These are phyloP conservation scores for Pristionchus pacificus DNA, from an alignment of 1,140 invertebrate genomes.

Conservation along the genomic window DNA sequence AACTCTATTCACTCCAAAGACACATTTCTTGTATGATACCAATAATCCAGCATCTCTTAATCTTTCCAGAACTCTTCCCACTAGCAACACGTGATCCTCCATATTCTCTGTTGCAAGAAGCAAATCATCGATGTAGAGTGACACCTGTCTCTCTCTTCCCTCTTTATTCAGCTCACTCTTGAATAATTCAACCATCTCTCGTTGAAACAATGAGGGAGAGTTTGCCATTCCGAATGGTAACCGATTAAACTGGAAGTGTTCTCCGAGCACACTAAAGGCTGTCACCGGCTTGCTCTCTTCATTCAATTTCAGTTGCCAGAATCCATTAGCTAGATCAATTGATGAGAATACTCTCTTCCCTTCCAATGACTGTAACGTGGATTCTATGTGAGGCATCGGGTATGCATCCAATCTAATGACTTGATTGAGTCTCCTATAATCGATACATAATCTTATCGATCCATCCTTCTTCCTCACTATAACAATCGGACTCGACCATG, in stretches of 20 bases:
- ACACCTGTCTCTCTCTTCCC: background rate
- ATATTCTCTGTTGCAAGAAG: slow-evolving; percentile 11
- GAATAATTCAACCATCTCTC: slow-evolving; percentile 25
- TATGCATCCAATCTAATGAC: no score
- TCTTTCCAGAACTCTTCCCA: background rate
- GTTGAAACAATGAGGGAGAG: slow-evolving; percentile 18
- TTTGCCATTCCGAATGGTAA: background rate
- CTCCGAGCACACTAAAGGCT: background rate
- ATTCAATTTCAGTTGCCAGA: no score
- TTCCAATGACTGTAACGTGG: no score
- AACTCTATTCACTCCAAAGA: background rate
- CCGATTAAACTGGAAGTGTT: background rate
- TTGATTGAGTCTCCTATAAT: no score
- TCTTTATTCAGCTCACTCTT: background rate
- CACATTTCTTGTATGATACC: slow-evolving; percentile 6
- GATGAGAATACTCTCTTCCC: no score
- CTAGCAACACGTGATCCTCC: background rate
- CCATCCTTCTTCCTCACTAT: slow-evolving; percentile 9
- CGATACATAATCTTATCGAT: no score
- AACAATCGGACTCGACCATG: no score
- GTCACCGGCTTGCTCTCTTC: background rate
- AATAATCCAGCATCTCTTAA: background rate
- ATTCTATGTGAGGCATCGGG: no score
- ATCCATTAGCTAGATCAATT: no score
- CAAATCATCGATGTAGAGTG: slow-evolving; percentile 20